Base-by-base conservation (phyloP, 2,888 invertebrate species). In the Chorisops tibialis region DNA sequence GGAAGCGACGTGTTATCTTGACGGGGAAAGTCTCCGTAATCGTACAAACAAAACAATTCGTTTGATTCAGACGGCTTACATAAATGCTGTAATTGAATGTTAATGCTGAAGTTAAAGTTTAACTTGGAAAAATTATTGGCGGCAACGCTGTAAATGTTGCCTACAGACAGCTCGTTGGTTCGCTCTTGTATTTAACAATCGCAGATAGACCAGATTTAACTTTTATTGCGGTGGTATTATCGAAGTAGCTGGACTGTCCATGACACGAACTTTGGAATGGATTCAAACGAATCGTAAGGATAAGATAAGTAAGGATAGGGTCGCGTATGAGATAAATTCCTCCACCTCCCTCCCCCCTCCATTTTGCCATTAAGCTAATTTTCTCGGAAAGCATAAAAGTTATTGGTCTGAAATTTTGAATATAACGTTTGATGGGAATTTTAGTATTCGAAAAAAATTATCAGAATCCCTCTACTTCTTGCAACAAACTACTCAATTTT, bases 1-100 rank as follows among this genome's bases (percentile, higher is more conserved):
- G 22, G 62, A 61, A 35, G 19, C 43, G 21, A 61, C 37, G 9
- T 38, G 41, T 56, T 66, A 59, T 49, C 21, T 66, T 7, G 65
- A 62, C 38, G 63, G 66, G 19, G 18, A 45, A 16, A 45, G 16
- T 45, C 45, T 45, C 19, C 19, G 45, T 16, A 19, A 45, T 45
- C 18, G 4, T 45, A 45, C 11, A 16, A 45, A 6, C n/a, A 14
- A 45, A 18, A 16, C 45, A 45, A 7, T 45, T 16, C 19, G 16
- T 14, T 45, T 45, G 11, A 5, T 45, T 7, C 45, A 45, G 45
- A 45, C 45, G 45, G 16, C 45, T 16, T 45, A 45, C 16, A n/a
- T 5, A n/a, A 41, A 5, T 6, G 9, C 45, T 6, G 4, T 45
- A 45, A 16, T 45, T 45, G 11, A 11, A 66, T 67, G 38, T 64